Conservation (phyloP, 2,113 vertebrate genomes). For the Bolborhynchus lineola region DNA sequence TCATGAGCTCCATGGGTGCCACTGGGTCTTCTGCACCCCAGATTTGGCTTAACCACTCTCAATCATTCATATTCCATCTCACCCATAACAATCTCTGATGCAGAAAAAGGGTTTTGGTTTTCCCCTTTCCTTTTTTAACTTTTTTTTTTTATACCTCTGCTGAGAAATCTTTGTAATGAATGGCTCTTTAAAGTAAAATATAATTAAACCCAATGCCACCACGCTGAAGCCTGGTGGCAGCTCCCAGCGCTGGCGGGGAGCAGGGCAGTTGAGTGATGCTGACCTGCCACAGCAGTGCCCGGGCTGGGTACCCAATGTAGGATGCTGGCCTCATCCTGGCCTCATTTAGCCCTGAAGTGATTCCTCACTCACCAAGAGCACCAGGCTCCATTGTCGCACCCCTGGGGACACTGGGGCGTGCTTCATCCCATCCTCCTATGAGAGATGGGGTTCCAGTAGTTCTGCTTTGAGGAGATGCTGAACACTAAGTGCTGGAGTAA, state of each 20-base stretch:
- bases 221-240: neutral
- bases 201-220: conserved; percentile 33
- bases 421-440: rapidly evolving
- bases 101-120: neutral
- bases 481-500: rapidly evolving
- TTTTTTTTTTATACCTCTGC: neutral
- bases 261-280: neutral
- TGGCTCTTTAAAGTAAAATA: conserved; percentile 46
- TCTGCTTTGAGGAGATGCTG: neutral
- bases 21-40: neutral
- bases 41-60: neutral
- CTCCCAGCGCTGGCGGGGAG: neutral
- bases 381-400: neutral
- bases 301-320: rapidly evolving
- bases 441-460: rapidly evolving
- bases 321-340: neutral
- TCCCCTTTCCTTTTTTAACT: neutral
- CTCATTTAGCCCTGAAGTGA: neutral
- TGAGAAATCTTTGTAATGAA: conserved; percentile 56
- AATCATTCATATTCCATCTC: neutral
- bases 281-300: rapidly evolving
- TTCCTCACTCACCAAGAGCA: neutral
- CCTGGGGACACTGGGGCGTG: rapidly evolving
- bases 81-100: neutral
- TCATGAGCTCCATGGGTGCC: neutral